Percentiles rank a stretch among this genome's conserved stretches.
Evolutionary conservation across 1,140 invertebrate genomes (phyloP).

Genomic region (Lepidotrigona ventralis): DNA sequence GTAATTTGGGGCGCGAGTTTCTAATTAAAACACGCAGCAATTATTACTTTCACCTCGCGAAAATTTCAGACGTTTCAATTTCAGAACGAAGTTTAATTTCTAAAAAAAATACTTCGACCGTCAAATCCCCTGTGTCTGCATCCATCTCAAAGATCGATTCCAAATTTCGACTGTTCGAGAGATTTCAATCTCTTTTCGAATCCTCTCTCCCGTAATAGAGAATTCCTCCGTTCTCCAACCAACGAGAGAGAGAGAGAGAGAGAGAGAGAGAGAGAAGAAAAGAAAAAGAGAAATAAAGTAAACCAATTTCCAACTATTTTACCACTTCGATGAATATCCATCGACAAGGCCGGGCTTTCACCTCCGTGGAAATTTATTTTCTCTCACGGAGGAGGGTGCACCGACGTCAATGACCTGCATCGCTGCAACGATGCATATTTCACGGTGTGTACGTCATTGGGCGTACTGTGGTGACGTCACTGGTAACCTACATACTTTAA

Average conservation of each 20-base stretch:
- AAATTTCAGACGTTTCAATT: too few relatives aligned
- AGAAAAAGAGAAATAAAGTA: too few relatives aligned
- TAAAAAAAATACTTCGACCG: background rate
- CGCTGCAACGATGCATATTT: slow-evolving; percentile 33
- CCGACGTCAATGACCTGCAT: slow-evolving; percentile 33
- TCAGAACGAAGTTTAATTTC: background rate
- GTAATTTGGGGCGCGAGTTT: background rate
- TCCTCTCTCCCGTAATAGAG: too few relatives aligned
- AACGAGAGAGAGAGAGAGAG: too few relatives aligned
- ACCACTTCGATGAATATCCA: background rate
- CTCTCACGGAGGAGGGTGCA: background rate
- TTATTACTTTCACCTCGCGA: background rate
- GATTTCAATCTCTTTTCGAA: too few relatives aligned
- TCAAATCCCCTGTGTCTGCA: background rate
- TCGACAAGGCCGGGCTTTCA: background rate
- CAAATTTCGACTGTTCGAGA: too few relatives aligned
- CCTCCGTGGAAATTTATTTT: background rate
- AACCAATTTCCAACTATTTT: background rate
- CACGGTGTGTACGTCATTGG: slow-evolving; percentile 21
- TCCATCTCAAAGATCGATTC: background rate
- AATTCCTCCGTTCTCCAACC: too few relatives aligned
- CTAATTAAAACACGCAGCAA: background rate
- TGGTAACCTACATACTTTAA: slow-evolving; percentile 51
- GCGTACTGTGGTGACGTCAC: slow-evolving; percentile 27
- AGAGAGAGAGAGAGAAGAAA: too few relatives aligned